phyloP scores from a whole-genome alignment of 2,888 invertebrate species.

The Chrysolina americana region DNA sequence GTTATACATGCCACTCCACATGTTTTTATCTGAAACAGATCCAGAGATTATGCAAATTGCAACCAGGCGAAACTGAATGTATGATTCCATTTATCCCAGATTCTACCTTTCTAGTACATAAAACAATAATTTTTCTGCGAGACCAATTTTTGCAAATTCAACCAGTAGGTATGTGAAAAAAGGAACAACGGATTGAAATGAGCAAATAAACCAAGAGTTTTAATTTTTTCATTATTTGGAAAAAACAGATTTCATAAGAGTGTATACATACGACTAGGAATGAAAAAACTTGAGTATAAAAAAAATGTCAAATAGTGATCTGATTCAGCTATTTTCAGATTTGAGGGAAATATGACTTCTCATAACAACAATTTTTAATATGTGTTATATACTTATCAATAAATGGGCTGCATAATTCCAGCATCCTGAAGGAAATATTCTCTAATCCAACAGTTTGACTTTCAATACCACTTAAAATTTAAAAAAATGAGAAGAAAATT shows the following conservation, averaged over 20 bases:
- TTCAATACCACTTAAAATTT: too few relatives aligned
- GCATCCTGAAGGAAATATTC: too few relatives aligned
- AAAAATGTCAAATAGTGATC: too few relatives aligned
- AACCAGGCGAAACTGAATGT: neutral
- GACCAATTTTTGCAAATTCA: neutral
- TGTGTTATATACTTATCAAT: too few relatives aligned
- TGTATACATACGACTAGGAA: neutral
- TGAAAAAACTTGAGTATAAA: neutral
- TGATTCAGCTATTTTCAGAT: too few relatives aligned
- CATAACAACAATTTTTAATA: too few relatives aligned
- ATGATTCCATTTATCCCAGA: neutral
- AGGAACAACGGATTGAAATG: neutral
- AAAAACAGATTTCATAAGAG: neutral
- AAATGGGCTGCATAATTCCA: too few relatives aligned
- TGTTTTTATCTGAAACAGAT: constrained; percentile 4
- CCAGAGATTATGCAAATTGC: constrained; percentile 7
- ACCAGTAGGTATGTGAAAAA: neutral
- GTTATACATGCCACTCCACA: constrained; percentile 6
- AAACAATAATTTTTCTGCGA: constrained; percentile 1
- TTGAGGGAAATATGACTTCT: too few relatives aligned
- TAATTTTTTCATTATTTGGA: neutral
- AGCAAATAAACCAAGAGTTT: neutral
- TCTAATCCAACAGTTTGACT: too few relatives aligned
- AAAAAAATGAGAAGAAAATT: too few relatives aligned
- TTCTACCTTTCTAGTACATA: constrained; percentile 3